Base-by-base conservation (phyloP, 2,888 invertebrate genomes). In the Platycnemis pennipes region DNA sequence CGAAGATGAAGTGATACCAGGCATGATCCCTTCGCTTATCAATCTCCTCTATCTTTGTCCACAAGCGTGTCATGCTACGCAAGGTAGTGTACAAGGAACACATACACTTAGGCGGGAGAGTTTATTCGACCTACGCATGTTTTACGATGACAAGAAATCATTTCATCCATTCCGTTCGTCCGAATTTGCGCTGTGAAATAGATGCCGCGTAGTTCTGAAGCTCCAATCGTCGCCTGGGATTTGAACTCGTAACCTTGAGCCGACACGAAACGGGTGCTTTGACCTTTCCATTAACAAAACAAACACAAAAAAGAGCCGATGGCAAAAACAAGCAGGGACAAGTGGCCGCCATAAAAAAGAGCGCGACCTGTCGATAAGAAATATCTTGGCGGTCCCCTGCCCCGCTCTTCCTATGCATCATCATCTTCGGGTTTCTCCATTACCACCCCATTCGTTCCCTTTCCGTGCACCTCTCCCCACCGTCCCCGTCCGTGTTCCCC, bases 211-310 rank as follows among this genome's bases (percentile, higher is more conserved):
- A 63, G 37, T 77, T 11, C 77, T 37, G 37, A 11, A 77, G 37
- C 77, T 37, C 77, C 13, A 11, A 37, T 77, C 31, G 77, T 77
- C 77, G 13, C 16, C 77, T 1, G 77, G 77, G 77, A 77, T 77
- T 77, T 37, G 77, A 77, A 77, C 77, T 31, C 77, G 77, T 37
- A 77, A 77, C 77, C 77, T 77, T 77, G 77, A 77, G 77, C 16
- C 77, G 49, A 49, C 49, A 49, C 49, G 49, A 49, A 49, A 16
- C 49, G 77, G 37, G 77, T 37, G 77, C 77, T 77, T 77, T 77
- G 77, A 77, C 77, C 77, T 37, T 13, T 77, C 37, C 11, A 37
- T 37, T 37, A 37, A 11, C 77, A 37, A 77, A 77, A 77, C 77
- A 77, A 77, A 77, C 8, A 77, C 13, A 77, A 37, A 37, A 37